These are phyloP conservation scores for Pseudomyrmex dendroicus DNA, from an alignment of 1,140 invertebrate genomes.

Conservation along the genomic window DNA sequence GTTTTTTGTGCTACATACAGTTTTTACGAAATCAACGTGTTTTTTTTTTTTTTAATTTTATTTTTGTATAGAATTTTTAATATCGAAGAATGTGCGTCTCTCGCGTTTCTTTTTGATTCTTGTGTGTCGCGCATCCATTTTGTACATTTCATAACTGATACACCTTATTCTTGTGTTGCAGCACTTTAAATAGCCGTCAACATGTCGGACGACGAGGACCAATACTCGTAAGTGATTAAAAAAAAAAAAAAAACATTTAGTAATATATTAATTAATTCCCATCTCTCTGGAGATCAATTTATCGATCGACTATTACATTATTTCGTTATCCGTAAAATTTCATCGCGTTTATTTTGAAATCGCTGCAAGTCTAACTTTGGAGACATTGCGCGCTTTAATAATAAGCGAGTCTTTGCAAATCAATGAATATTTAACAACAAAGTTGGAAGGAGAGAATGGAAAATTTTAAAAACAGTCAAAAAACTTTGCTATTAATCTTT, in stretches of 20 bases:
- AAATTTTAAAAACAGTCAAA: not conserved
- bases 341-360: conserved; percentile 13
- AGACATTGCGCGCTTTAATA: not conserved
- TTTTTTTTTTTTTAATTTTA: too few relatives aligned
- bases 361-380: conserved; percentile 3
- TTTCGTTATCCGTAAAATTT: too few relatives aligned
- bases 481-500: too few relatives aligned
- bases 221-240: conserved; percentile 84
- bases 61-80: too few relatives aligned
- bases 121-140: not conserved
- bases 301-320: not conserved
- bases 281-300: not conserved
- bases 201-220: conserved; percentile 85
- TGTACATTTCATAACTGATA: conserved; percentile 1
- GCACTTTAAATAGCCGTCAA: conserved; percentile 79
- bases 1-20: too few relatives aligned
- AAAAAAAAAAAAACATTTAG: too few relatives aligned
- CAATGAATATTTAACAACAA: too few relatives aligned
- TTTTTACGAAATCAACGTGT: too few relatives aligned
- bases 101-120: too few relatives aligned
- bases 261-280: too few relatives aligned
- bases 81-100: too few relatives aligned
- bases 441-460: not conserved
- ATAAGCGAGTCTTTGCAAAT: too few relatives aligned
- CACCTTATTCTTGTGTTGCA: conserved; percentile 77